These are phyloP conservation scores for Heliconius ismenius DNA, from an alignment of 2,888 invertebrate species.

Conservation along the genomic window DNA sequence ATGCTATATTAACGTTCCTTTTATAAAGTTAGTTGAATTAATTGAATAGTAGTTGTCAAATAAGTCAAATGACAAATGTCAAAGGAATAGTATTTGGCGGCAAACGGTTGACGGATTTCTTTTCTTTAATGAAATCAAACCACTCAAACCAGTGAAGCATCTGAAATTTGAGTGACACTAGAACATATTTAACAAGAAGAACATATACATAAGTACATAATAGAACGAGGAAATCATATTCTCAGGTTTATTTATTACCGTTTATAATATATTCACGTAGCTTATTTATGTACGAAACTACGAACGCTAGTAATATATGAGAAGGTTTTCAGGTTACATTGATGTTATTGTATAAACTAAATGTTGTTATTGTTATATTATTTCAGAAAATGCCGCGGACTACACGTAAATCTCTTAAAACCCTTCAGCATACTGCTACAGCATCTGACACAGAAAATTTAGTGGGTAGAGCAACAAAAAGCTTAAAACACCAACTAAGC, in stretches of 20 bases:
- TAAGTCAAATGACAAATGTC: slow-evolving; percentile 7
- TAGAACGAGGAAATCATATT: background rate
- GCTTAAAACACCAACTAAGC: slow-evolving; percentile 74
- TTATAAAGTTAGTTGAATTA: too few species aligned
- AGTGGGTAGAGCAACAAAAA: slow-evolving; percentile 83
- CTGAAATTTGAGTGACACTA: background rate
- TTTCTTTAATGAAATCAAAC: background rate
- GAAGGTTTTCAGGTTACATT: slow-evolving; percentile 3
- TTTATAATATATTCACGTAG: background rate
- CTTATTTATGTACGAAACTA: background rate
- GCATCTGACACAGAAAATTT: slow-evolving; percentile 89
- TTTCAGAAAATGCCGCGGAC: slow-evolving; percentile 72
- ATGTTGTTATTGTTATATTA: background rate
- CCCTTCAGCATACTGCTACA: slow-evolving; percentile 83
- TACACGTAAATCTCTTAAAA: slow-evolving; percentile 86
- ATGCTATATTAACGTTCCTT: too few species aligned
- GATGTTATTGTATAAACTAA: background rate
- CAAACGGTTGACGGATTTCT: background rate
- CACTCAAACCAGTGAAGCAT: too few species aligned
- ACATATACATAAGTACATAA: background rate
- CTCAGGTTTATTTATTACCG: background rate
- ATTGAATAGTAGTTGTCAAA: background rate
- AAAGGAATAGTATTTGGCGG: slow-evolving; percentile 7
- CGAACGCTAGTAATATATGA: background rate
- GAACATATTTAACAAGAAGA: too few species aligned